Base-by-base conservation (phyloP, 2,113 vertebrate genomes). In the Jacana jacana region DNA sequence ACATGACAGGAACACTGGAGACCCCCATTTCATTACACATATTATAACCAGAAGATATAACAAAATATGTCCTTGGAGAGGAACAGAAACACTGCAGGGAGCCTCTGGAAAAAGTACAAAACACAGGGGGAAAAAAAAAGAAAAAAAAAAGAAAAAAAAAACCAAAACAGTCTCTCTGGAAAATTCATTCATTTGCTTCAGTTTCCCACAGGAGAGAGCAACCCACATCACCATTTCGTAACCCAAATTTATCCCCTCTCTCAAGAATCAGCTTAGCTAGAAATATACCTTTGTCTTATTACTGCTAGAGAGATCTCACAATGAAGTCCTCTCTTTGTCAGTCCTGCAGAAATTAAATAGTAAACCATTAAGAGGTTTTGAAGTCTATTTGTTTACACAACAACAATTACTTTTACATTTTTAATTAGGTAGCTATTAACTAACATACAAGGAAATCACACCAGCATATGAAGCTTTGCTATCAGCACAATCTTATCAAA, bases 341-440 rank as follows among this genome's bases (percentile, higher is more conserved):
- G 39, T 27, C n/a, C 78, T 70, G n/a, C 33, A 81, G 35, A 79
- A 93, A 91, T 54, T 78, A 65, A 88, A 88, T 25, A 83, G 63
- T 11, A 90, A 80, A 88, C 64, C 60, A 83, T 35, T 57, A 88
- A 40, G 58, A 83, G 57, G 17, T 19, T 71, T 78, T 83, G 65
- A 60, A 33, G 76, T 60, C 61, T 81, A 66, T 88, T 92, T 95
- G 77, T 95, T 95, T 95, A 91, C 69, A 89, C 37, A 90, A 77
- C 8, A 6, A 86, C 51, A 95, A 89, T 81, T 93, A 64, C 88
- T 95, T 92, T 78, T 75, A 81, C 72, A 89, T 84, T 89, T 95
- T 69, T 89, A 91, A 95, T 95, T 89, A 93, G 57, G 51, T 55
- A 92, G 86, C 48, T 93, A 85, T 93, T 93, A 95, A 92, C 55